phyloP scores from a whole-genome alignment of 2,797 vertebrate species.

The Periophthalmus magnuspinnatus region DNA sequence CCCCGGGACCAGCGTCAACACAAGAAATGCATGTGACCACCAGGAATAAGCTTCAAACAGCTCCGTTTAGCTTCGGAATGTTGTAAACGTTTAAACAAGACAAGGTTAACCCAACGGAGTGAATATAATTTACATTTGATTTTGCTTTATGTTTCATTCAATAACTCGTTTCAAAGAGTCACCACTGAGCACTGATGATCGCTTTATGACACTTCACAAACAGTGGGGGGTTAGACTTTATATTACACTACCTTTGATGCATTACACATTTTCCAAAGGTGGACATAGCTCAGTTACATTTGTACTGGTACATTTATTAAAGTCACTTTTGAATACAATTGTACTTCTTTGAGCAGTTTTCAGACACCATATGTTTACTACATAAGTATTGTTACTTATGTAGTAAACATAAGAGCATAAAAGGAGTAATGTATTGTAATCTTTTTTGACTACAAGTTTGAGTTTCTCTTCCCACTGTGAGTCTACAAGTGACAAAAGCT shows the following conservation, averaged over 20 bases:
- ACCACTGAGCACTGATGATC: not conserved
- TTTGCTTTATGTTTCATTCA: conserved; percentile 14
- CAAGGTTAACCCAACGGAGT: not conserved
- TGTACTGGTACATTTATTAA: no score
- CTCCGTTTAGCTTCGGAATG: conserved; percentile 2
- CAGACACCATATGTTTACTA: not conserved
- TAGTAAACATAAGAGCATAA: no score
- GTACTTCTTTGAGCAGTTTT: not conserved
- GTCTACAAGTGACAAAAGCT: not conserved
- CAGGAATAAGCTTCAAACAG: conserved; percentile 10
- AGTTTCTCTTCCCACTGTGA: not conserved
- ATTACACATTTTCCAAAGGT: no score
- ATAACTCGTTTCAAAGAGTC: not conserved
- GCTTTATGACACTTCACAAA: not conserved
- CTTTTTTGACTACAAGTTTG: no score
- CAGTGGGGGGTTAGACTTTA: not conserved
- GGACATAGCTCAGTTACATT: no score
- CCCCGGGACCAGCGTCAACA: conserved; percentile 4
- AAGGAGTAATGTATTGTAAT: no score
- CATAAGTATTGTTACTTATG: not conserved
- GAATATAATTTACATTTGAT: not conserved
- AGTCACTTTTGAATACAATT: no score
- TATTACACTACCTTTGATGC: not conserved
- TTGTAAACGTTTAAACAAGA: conserved; percentile 4
- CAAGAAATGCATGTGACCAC: not conserved